phyloP scores from a whole-genome alignment of 2,797 vertebrate genomes.

The Notolabrus celidotus region DNA sequence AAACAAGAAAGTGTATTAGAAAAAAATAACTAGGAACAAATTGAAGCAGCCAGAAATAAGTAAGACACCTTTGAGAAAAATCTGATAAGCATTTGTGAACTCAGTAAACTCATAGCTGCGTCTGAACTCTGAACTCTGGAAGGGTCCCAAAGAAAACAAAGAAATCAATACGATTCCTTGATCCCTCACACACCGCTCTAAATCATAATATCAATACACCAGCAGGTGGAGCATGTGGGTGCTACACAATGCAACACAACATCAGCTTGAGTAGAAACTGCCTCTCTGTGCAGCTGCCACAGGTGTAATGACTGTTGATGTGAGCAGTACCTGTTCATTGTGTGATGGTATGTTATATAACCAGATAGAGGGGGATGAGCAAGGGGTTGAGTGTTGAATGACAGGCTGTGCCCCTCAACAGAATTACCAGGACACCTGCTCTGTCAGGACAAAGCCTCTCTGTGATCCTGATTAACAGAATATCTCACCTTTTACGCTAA shows the following conservation, averaged over 20 bases:
- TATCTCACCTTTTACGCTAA: slow-evolving; percentile 53
- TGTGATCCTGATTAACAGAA: slow-evolving; percentile 67
- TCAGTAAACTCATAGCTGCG: no score
- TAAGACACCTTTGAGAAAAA: no score
- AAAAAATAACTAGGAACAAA: no score
- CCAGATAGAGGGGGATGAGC: slow-evolving; percentile 29
- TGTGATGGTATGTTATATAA: slow-evolving; percentile 56
- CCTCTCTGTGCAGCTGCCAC: slow-evolving; percentile 15
- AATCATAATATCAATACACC: slow-evolving; percentile 37
- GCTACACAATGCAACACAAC: background rate
- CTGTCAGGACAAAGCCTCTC: slow-evolving; percentile 66
- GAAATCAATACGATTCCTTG: no score
- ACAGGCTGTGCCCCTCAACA: slow-evolving; percentile 33
- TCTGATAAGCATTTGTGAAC: no score
- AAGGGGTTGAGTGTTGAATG: slow-evolving; percentile 44
- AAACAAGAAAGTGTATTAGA: no score
- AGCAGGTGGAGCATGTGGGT: slow-evolving; percentile 54
- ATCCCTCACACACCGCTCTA: no score
- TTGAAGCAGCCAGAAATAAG: no score
- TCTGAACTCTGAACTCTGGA: no score
- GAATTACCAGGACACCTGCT: slow-evolving; percentile 66
- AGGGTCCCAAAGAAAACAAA: no score
- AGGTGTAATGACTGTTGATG: slow-evolving; percentile 34
- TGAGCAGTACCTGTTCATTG: slow-evolving; percentile 42
- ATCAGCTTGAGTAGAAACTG: background rate